Conservation (phyloP, 2,888 invertebrate species). For the Tetropium fuscum region DNA sequence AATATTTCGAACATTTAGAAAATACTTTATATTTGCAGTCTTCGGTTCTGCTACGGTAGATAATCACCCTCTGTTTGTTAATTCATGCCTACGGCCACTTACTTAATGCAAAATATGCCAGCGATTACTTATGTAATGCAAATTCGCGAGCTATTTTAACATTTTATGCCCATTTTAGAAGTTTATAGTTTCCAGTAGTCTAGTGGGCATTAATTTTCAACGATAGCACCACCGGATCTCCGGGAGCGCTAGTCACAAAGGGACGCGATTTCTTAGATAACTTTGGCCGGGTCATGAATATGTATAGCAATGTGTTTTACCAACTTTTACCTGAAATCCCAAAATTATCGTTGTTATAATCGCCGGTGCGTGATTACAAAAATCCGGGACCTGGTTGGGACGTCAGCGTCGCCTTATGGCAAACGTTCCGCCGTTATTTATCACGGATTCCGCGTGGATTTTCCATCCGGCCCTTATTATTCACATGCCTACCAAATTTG, state of each 20-base stretch:
- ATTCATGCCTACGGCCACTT: slow-evolving; percentile 31
- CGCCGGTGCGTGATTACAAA: slow-evolving; percentile 9
- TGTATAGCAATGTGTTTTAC: slow-evolving; percentile 56
- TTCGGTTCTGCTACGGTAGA: no score
- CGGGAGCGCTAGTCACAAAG: slow-evolving; percentile 52
- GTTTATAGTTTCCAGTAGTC: slow-evolving; percentile 60
- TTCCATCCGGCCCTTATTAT: slow-evolving; percentile 27
- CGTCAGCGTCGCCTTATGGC: slow-evolving; percentile 10
- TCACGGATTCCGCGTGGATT: background rate
- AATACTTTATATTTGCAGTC: no score
- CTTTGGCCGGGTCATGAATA: slow-evolving; percentile 55
- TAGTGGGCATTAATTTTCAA: slow-evolving; percentile 57
- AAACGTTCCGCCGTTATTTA: slow-evolving; percentile 27
- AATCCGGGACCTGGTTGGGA: slow-evolving; percentile 8
- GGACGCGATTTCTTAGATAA: slow-evolving; percentile 56
- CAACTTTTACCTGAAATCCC: slow-evolving; percentile 55
- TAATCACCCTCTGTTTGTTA: no score
- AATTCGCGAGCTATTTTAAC: slow-evolving; percentile 57
- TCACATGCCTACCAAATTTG: slow-evolving; percentile 33
- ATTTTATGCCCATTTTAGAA: slow-evolving; percentile 61
- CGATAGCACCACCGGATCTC: slow-evolving; percentile 52
- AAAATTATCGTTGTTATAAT: slow-evolving; percentile 53
- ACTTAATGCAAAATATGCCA: slow-evolving; percentile 48
- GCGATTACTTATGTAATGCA: slow-evolving; percentile 55
- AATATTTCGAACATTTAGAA: no score